A percentile compares a stretch with the other conserved stretches of the same genome.
Evolutionary conservation across 1,140 invertebrate species (phyloP).

Genomic region (Psilanteris sp.): DNA sequence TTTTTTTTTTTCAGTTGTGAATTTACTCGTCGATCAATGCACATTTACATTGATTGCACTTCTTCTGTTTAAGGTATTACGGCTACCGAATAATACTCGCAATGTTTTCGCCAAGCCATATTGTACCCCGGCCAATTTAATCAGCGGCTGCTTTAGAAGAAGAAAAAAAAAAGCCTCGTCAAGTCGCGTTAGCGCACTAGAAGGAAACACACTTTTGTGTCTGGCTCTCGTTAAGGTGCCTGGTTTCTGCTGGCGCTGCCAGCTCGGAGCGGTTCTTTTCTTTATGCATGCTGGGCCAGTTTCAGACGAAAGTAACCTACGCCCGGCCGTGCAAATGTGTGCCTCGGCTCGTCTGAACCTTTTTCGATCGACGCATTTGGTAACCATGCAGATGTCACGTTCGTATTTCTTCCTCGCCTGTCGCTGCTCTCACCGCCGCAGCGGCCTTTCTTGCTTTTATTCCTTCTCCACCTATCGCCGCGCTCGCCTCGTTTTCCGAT

Average conservation of each 20-base stretch:
- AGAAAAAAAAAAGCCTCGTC: slow-evolving; percentile 19
- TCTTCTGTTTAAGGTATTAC: too few relatives aligned
- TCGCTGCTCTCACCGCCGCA: slow-evolving; percentile 6
- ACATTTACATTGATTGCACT: too few relatives aligned
- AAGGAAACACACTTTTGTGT: slow-evolving; percentile 41
- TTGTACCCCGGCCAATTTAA: too few relatives aligned
- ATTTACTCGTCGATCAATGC: too few relatives aligned
- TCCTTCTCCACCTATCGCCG: too few relatives aligned
- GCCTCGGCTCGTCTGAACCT: slow-evolving; percentile 47
- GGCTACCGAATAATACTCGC: too few relatives aligned
- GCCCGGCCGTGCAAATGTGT: too few relatives aligned
- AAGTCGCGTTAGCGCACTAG: slow-evolving; percentile 28
- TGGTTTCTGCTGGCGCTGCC: too few relatives aligned
- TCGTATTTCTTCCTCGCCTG: slow-evolving; percentile 18
- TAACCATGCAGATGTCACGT: slow-evolving; percentile 61
- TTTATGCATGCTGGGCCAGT: slow-evolving; percentile 67
- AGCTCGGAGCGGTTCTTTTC: too few relatives aligned
- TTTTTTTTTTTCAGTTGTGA: too few relatives aligned
- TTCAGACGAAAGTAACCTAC: slow-evolving; percentile 68
- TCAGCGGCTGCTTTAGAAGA: too few relatives aligned
- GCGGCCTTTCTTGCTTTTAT: slow-evolving; percentile 37
- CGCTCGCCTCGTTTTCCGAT: slow-evolving; percentile 19
- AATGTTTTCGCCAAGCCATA: too few relatives aligned
- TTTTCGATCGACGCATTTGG: slow-evolving; percentile 59
- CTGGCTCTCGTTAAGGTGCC: slow-evolving; percentile 60